Conservation (phyloP, 2,797 vertebrate species). For the Aplochiton taeniatus region DNA sequence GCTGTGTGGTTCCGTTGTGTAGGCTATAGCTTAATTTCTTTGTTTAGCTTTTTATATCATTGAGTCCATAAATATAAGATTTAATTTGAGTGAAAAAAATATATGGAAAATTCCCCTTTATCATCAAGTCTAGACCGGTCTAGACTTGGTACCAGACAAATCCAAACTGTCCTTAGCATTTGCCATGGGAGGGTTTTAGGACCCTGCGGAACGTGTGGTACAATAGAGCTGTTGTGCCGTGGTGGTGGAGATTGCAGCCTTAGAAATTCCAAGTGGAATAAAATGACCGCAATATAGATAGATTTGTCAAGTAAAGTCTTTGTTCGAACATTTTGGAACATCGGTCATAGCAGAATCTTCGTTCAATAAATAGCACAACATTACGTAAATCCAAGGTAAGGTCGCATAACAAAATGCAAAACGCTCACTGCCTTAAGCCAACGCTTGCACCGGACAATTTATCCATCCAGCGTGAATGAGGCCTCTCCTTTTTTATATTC, state of each 20-base stretch:
- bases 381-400: constrained; percentile 69
- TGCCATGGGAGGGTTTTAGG: constrained; percentile 82
- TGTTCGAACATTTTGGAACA: neutral
- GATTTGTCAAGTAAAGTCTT: neutral
- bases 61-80: neutral
- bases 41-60: too few species aligned
- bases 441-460: constrained; percentile 59
- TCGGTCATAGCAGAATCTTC: neutral
- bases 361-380: constrained; percentile 27
- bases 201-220: constrained; percentile 82
- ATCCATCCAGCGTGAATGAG: constrained; percentile 60
- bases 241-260: constrained; percentile 63
- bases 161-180: constrained; percentile 39
- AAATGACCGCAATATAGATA: constrained; percentile 21
- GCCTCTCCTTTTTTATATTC: constrained; percentile 43
- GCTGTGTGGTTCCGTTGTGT: too few species aligned
- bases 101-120: neutral
- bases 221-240: constrained; percentile 92
- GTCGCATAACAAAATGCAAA: constrained; percentile 66
- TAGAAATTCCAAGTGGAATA: constrained; percentile 62
- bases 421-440: constrained; percentile 52
- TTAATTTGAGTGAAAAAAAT: constrained; percentile 17
- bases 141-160: constrained; percentile 29
- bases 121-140: neutral
- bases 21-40: too few species aligned